These are phyloP conservation scores for Andrena bicolor DNA, from an alignment of 2,888 invertebrate species.

Conservation along the genomic window DNA sequence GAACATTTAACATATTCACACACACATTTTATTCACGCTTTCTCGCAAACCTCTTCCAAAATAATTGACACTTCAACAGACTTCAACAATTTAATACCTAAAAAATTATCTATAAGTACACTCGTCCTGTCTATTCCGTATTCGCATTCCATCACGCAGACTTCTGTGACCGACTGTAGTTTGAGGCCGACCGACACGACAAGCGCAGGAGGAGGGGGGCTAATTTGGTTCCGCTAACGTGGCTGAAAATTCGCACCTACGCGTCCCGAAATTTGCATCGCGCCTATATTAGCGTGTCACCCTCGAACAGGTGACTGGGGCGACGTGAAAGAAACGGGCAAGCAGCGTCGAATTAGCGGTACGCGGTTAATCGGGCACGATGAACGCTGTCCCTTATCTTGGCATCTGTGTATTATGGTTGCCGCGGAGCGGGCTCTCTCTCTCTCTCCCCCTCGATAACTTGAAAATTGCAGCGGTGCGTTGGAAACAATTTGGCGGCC, in stretches of 20 bases:
- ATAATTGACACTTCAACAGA: too few species aligned
- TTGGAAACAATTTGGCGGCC: constrained; percentile 57
- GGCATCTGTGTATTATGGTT: constrained; percentile 12
- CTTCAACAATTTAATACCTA: too few species aligned
- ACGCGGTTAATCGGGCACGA: constrained; percentile 30
- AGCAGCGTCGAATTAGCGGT: constrained; percentile 14
- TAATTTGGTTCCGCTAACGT: constrained; percentile 18
- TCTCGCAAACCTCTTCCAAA: too few species aligned
- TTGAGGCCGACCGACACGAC: too few species aligned
- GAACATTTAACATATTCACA: too few species aligned
- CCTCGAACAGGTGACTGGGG: neutral
- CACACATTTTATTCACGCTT: too few species aligned
- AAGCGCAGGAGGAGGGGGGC: neutral
- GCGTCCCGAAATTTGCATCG: constrained; percentile 41
- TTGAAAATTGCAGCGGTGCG: constrained; percentile 52
- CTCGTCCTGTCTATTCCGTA: too few species aligned
- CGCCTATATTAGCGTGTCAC: constrained; percentile 22
- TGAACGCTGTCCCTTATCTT: neutral
- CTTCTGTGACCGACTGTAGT: neutral
- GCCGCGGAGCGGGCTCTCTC: neutral
- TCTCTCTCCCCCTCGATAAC: constrained; percentile 30
- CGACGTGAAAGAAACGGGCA: neutral
- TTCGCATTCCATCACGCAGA: neutral
- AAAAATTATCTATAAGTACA: too few species aligned
- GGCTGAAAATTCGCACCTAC: constrained; percentile 37